phyloP scores from a whole-genome alignment of 2,113 vertebrate species.

The Notiomystis cincta region DNA sequence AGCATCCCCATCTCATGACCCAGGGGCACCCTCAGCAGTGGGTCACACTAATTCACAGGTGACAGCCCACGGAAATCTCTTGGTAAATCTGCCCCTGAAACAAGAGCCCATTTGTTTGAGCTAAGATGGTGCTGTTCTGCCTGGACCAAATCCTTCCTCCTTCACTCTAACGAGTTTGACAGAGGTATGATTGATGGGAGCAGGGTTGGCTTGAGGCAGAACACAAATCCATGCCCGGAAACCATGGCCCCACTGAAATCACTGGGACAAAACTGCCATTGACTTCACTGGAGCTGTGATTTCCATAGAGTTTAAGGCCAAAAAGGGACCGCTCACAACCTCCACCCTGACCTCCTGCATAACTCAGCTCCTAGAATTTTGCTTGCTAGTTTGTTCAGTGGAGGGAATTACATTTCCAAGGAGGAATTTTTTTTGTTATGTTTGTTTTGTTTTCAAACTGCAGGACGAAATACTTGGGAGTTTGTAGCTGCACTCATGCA shows the following conservation, averaged over 20 bases:
- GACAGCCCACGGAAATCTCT: background rate
- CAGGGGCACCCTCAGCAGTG: background rate
- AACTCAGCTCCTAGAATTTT: conserved; percentile 9
- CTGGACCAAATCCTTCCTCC: conserved; percentile 28
- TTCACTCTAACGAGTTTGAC: conserved; percentile 33
- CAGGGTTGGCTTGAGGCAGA: conserved; percentile 18
- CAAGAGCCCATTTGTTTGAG: conserved; percentile 35
- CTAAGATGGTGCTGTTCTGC: conserved; percentile 20
- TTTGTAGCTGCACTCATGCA: background rate
- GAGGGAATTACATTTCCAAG: conserved; percentile 3
- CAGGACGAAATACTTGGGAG: background rate
- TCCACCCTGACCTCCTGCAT: conserved; percentile 36
- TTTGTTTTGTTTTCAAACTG: conserved; percentile 27
- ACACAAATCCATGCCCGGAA: conserved; percentile 49
- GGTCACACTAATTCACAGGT: conserved; percentile 45
- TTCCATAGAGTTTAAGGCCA: conserved; percentile 1
- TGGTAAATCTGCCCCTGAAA: conserved; percentile 28
- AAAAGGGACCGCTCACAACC: background rate
- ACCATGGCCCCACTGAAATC: conserved; percentile 32
- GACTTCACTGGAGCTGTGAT: background rate
- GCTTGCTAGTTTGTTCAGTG: background rate
- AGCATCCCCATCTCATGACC: background rate
- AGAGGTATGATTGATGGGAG: conserved; percentile 53
- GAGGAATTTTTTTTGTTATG: background rate
- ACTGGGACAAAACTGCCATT: conserved; percentile 57